These are phyloP conservation scores for Phalloptychus januarius DNA, from an alignment of 2,797 vertebrate genomes.

Conservation along the genomic window DNA sequence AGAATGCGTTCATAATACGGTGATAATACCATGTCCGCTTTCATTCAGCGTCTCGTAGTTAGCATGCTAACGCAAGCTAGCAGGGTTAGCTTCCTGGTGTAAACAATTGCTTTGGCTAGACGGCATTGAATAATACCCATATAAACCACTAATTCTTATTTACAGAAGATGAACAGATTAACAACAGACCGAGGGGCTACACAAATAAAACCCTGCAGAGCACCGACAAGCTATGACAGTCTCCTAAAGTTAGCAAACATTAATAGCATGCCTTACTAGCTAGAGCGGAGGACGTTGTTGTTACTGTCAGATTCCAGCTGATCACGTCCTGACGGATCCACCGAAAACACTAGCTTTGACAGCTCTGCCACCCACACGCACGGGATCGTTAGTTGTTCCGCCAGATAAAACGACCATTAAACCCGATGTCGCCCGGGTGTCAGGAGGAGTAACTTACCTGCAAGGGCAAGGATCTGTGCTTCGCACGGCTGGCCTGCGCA, in stretches of 20 bases:
- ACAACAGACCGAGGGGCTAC: background rate
- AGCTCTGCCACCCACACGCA: constrained; percentile 30
- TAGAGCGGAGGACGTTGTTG: constrained; percentile 65
- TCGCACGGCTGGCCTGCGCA: constrained; percentile 88
- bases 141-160: constrained; percentile 28
- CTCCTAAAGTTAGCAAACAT: constrained; percentile 60
- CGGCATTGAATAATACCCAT: constrained; percentile 56
- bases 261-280: constrained; percentile 67
- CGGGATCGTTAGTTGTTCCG: background rate
- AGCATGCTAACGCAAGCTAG: constrained; percentile 70
- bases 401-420: constrained; percentile 12
- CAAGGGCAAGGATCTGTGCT: constrained; percentile 96
- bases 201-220: constrained; percentile 5
- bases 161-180: constrained; percentile 10
- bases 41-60: constrained; percentile 36
- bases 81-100: constrained; percentile 67
- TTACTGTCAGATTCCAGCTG: constrained; percentile 72
- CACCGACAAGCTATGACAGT: constrained; percentile 23
- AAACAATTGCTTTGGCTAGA: constrained; percentile 66
- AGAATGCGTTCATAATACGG: constrained; percentile 11
- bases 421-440: constrained; percentile 1
- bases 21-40: constrained; percentile 37
- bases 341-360: constrained; percentile 49
- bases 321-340: constrained; percentile 66
- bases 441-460: constrained; percentile 86